These are phyloP conservation scores for Nemotelus pantherinus DNA, from an alignment of 2,888 invertebrate genomes.

Conservation along the genomic window DNA sequence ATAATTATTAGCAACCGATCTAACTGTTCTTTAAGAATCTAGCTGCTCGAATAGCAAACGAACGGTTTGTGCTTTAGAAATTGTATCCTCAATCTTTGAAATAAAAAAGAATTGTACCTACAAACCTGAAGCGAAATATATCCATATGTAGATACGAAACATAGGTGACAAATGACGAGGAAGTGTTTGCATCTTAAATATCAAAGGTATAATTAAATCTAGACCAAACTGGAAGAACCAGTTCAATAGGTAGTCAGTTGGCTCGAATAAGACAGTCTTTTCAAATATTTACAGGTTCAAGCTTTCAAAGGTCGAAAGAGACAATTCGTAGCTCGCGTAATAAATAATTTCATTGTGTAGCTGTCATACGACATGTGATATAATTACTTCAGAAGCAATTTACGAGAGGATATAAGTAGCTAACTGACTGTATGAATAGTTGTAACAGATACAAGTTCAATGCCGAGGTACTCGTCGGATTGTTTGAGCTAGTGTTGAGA, in stretches of 20 bases:
- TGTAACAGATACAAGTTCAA: conserved; percentile 27
- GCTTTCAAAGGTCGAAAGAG: not conserved
- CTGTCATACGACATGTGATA: conserved; percentile 23
- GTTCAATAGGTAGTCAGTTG: not conserved
- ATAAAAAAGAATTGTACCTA: too few relatives aligned
- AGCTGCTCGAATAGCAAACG: too few relatives aligned
- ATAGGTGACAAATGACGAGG: conserved; percentile 1
- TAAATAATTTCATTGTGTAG: not conserved
- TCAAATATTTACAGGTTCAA: not conserved
- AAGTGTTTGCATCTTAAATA: not conserved
- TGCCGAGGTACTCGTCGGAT: not conserved
- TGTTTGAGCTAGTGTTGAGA: not conserved
- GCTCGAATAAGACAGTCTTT: not conserved
- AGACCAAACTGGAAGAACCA: conserved; percentile 17
- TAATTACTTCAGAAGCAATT: conserved; percentile 21
- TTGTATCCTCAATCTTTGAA: too few relatives aligned
- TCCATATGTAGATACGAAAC: too few relatives aligned
- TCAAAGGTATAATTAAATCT: conserved; percentile 19
- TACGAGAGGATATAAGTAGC: not conserved
- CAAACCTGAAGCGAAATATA: too few relatives aligned
- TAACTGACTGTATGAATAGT: not conserved
- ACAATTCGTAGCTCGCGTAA: not conserved
- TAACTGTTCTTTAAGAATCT: conserved; percentile 9
- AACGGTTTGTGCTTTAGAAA: too few relatives aligned
- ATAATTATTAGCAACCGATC: not conserved